phyloP scores from a whole-genome alignment of 2,888 invertebrate genomes.

The Uropetala carovei region DNA sequence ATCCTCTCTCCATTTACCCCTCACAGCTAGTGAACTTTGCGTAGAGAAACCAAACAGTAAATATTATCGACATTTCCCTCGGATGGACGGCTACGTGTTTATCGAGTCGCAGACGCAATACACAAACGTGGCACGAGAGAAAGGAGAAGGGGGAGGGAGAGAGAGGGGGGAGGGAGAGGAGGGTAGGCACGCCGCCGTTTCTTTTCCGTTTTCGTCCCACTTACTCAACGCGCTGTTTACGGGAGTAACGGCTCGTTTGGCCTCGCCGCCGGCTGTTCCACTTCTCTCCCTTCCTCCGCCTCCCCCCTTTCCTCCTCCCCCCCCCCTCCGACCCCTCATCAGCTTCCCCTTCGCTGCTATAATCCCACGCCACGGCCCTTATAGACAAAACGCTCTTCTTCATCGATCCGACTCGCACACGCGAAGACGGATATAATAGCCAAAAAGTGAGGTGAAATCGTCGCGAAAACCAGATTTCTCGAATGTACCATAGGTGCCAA shows the following conservation, averaged over 20 bases:
- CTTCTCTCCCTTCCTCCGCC: slow-evolving; percentile 7
- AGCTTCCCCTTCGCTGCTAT: slow-evolving; percentile 6
- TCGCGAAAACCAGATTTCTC: not conserved
- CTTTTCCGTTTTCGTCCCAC: slow-evolving; percentile 63
- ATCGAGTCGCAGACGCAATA: slow-evolving; percentile 34
- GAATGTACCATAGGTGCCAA: not conserved
- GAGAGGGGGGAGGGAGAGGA: not conserved
- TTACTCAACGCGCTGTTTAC: slow-evolving; percentile 60
- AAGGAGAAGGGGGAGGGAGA: not conserved
- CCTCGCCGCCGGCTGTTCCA: slow-evolving; percentile 63
- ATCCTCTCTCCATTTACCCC: not conserved
- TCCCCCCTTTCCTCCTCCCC: not conserved
- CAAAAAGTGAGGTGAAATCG: not conserved
- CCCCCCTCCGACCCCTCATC: not conserved
- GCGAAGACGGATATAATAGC: not conserved
- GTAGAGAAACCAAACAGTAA: slow-evolving; percentile 46
- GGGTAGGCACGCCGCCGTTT: slow-evolving; percentile 25
- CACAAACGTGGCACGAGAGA: slow-evolving; percentile 36
- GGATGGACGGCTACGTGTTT: slow-evolving; percentile 39
- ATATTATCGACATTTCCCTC: slow-evolving; percentile 50
- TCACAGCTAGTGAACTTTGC: not conserved
- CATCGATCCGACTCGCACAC: not conserved
- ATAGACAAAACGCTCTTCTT: not conserved
- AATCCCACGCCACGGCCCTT: slow-evolving; percentile 21
- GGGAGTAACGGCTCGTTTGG: slow-evolving; percentile 63